Conservation (phyloP, 2,888 invertebrate genomes). For the Germaria angustata region DNA sequence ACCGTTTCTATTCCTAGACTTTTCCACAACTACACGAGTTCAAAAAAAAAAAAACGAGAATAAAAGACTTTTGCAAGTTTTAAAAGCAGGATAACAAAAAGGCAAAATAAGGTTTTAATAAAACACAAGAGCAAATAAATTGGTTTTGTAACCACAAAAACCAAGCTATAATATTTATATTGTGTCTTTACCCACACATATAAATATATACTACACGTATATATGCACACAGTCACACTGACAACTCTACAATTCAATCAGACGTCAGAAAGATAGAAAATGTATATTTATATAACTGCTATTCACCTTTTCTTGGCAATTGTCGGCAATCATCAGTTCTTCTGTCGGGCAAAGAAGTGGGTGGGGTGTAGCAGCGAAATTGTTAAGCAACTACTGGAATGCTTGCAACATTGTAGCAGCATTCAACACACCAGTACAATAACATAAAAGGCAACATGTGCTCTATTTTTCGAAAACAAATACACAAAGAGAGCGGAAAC, state of each 20-base stretch:
- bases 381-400: conserved; percentile 16
- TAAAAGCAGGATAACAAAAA: conserved; percentile 1
- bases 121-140: conserved; percentile 74
- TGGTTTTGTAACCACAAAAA: conserved; percentile 77
- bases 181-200: conserved; percentile 43
- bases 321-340: conserved; percentile 34
- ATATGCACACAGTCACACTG: conserved; percentile 52
- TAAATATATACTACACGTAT: conserved; percentile 34
- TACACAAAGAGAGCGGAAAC: conserved; percentile 51
- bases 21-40: conserved; percentile 25
- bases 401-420: conserved; percentile 40
- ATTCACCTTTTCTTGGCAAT: conserved; percentile 48
- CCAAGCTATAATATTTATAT: conserved; percentile 65
- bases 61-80: conserved; percentile 1
- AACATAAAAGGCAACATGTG: conserved; percentile 53
- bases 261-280: conserved; percentile 70
- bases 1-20: conserved; percentile 16
- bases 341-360: neutral
- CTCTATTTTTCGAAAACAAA: conserved; percentile 1
- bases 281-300: conserved; percentile 38
- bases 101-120: conserved; percentile 29
- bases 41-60: neutral
- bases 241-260: conserved; percentile 75
- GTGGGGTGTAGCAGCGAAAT: neutral
- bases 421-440: neutral